Evolutionary conservation across 37 sponge, comb jelly and placozoan species (phyloP).

Genomic region (Haliclona indistincta): DNA sequence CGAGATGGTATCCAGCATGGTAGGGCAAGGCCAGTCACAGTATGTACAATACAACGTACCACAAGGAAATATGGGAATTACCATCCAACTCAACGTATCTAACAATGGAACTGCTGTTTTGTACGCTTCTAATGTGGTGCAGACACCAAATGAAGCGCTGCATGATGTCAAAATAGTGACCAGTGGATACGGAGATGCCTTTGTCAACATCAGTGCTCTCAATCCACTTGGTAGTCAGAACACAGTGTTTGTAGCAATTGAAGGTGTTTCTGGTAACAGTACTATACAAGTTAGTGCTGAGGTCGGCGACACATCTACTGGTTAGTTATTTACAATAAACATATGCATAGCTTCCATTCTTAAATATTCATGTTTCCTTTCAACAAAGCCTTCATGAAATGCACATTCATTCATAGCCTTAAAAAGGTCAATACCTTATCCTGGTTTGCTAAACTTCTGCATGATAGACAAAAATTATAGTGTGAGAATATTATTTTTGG

Average conservation of each 20-base stretch:
- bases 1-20: neutral
- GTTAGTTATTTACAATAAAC: neutral
- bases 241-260: conserved; percentile 26
- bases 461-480: too few species aligned
- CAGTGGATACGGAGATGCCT: conserved; percentile 4
- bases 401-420: too few species aligned
- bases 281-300: neutral
- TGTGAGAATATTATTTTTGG: too few species aligned
- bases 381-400: too few species aligned
- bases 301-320: conserved; percentile 9
- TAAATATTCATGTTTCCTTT: too few species aligned
- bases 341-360: too few species aligned
- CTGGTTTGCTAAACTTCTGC: too few species aligned
- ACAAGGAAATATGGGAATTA: conserved; percentile 32
- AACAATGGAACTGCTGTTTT: conserved; percentile 17
- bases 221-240: neutral
- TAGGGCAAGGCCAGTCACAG: neutral
- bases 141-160: conserved; percentile 46
- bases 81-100: conserved; percentile 20
- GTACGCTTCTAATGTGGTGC: conserved; percentile 31
- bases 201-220: neutral
- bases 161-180: conserved; percentile 23
- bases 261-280: neutral
- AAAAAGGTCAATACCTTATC: too few species aligned
- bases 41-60: conserved; percentile 42